Conservation (phyloP, 2,113 vertebrate species). For the Ibidorhyncha struthersii region DNA sequence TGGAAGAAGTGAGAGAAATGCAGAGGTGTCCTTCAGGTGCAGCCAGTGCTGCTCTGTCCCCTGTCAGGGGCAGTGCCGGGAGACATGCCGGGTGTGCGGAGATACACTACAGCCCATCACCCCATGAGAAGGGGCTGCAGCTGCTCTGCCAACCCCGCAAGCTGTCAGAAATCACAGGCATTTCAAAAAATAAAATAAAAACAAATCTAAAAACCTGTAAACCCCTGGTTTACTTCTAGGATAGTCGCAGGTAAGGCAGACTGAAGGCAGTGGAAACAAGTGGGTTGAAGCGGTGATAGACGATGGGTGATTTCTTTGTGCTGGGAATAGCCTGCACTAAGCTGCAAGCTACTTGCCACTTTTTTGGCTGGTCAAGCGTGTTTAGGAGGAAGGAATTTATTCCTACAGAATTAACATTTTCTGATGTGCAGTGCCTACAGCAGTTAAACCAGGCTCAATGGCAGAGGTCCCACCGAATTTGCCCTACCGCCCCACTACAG, state of each 20-base stretch:
- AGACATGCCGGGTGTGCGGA: fast-evolving
- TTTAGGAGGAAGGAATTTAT: background rate
- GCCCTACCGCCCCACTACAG: background rate
- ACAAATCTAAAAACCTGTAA: background rate
- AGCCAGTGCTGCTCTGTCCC: background rate
- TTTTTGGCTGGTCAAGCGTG: background rate
- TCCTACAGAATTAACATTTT: background rate
- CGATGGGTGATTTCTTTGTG: background rate
- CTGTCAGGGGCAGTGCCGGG: background rate
- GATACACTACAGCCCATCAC: fast-evolving
- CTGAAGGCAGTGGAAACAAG: background rate
- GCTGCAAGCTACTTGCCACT: background rate
- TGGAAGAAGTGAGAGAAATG: background rate
- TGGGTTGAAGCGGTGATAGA: background rate
- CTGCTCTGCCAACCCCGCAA: background rate
- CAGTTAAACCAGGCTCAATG: background rate
- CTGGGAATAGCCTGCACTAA: background rate
- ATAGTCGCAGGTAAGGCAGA: background rate
- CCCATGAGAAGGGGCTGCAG: background rate
- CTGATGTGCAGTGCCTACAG: background rate
- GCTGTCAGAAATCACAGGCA: background rate
- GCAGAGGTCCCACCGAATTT: background rate
- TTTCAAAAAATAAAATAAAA: background rate
- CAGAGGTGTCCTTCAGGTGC: background rate
- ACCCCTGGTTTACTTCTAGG: background rate